Conservation (phyloP, 1,140 invertebrate species). For the Bombus pascuorum region DNA sequence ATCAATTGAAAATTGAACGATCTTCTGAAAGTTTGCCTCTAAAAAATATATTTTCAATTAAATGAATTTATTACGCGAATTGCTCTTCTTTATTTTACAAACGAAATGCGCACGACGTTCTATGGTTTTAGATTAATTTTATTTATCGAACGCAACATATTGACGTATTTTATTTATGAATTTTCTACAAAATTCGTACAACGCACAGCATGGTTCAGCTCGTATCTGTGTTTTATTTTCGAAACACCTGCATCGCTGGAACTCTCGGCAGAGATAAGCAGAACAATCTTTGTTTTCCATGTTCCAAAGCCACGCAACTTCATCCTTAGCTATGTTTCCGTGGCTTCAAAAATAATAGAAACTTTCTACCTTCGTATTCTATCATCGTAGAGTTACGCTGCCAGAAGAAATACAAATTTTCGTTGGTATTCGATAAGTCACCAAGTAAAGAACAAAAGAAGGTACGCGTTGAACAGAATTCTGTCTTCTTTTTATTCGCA, state of each 20-base stretch:
- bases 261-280: not conserved
- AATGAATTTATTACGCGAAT: too few relatives aligned
- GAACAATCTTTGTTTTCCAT: not conserved
- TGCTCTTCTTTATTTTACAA: not conserved
- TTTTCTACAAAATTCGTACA: not conserved
- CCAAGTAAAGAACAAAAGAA: not conserved
- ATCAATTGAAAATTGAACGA: too few relatives aligned
- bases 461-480: too few relatives aligned
- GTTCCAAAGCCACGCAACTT: not conserved
- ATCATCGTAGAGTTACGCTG: not conserved
- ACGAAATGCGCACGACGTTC: not conserved
- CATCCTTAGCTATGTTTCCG: not conserved
- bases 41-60: too few relatives aligned
- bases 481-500: too few relatives aligned
- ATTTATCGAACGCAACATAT: not conserved
- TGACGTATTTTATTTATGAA: not conserved
- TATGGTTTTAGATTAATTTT: not conserved
- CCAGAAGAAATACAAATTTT: not conserved
- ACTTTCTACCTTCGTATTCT: not conserved
- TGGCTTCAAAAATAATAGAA: not conserved
- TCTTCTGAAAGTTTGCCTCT: not conserved
- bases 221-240: not conserved
- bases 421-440: not conserved
- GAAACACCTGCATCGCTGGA: not conserved
- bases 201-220: not conserved